Conservation (phyloP, 2,888 invertebrate species). For the Leptura quadrifasciata region DNA sequence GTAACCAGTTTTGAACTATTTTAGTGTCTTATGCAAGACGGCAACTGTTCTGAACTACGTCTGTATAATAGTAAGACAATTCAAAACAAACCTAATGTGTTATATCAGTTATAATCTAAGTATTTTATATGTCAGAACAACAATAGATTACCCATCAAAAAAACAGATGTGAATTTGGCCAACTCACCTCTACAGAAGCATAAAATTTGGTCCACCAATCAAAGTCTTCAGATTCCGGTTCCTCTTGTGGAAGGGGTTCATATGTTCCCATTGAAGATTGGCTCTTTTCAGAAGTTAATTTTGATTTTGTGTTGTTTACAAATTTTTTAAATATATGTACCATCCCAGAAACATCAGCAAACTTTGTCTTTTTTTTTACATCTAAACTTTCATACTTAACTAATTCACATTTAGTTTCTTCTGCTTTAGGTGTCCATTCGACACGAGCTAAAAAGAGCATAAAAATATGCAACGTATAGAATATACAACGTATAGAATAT, state of each 20-base stretch:
- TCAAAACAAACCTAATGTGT: no score
- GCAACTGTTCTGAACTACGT: no score
- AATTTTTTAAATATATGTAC: background rate
- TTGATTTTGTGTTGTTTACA: background rate
- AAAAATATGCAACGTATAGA: no score
- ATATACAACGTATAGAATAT: no score
- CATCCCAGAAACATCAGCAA: background rate
- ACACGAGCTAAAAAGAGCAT: no score
- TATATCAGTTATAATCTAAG: no score
- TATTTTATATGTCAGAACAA: no score
- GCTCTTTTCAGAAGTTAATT: background rate
- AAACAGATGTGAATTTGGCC: no score
- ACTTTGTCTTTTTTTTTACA: background rate
- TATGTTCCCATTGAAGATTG: constrained; percentile 40
- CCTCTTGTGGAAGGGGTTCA: constrained; percentile 46
- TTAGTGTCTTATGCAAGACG: no score
- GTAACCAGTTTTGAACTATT: no score
- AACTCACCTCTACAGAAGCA: constrained; percentile 67
- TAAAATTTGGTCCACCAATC: constrained; percentile 79
- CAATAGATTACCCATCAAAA: no score
- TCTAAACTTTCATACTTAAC: background rate
- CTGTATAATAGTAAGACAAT: no score
- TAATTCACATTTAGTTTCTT: background rate
- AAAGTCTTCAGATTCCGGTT: constrained; percentile 69
- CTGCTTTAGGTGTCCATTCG: background rate